Evolutionary conservation across 2,888 invertebrate species (phyloP).

Genomic region (Caradrina clavipalpis): DNA sequence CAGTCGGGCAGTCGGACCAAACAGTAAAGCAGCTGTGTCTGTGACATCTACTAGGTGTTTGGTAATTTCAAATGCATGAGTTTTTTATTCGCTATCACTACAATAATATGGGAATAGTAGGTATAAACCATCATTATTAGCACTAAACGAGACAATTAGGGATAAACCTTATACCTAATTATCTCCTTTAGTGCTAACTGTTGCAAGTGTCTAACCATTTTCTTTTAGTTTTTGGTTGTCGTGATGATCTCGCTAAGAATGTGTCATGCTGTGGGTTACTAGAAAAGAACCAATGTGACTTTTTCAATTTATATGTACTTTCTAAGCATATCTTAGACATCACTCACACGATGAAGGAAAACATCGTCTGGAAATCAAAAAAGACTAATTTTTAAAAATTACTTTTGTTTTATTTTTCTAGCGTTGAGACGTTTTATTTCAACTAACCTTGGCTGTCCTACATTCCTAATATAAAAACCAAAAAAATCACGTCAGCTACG

Average conservation of each 20-base stretch:
- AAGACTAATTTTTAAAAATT: too few relatives aligned
- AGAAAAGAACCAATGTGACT: too few relatives aligned
- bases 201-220: neutral
- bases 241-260: too few relatives aligned
- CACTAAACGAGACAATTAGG: too few relatives aligned
- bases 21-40: neutral
- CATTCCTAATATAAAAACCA: neutral
- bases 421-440: too few relatives aligned
- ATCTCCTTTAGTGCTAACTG: neutral
- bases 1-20: neutral
- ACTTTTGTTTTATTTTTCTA: neutral
- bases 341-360: too few relatives aligned
- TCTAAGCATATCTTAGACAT: too few relatives aligned
- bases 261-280: too few relatives aligned
- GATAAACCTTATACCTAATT: neutral
- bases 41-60: neutral
- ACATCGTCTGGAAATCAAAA: too few relatives aligned
- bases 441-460: neutral
- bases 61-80: neutral
- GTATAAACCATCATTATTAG: too few relatives aligned
- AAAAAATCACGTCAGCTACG: conserved; percentile 16
- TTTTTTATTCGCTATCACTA: neutral
- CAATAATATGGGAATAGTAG: neutral
- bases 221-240: too few relatives aligned
- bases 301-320: too few relatives aligned